Conservation (phyloP, 2,113 vertebrate genomes). For the Suncus etruscus region DNA sequence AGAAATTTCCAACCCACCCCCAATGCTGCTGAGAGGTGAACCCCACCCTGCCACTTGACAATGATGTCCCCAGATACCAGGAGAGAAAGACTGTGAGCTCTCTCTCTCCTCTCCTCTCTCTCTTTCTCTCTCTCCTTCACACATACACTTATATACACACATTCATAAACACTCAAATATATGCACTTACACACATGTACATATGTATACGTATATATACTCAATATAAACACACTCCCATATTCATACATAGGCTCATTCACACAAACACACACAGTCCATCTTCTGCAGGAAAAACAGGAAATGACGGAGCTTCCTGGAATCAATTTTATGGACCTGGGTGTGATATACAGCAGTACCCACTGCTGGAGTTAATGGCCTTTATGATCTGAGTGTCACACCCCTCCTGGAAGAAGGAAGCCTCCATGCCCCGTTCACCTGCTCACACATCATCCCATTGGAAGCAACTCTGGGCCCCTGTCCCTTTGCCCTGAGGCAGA, state of each 20-base stretch:
- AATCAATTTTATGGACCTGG: conserved; percentile 64
- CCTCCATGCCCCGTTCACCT: background rate
- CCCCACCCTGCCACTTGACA: background rate
- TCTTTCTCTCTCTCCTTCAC: too few species aligned
- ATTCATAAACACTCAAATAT: too few species aligned
- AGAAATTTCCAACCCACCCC: background rate
- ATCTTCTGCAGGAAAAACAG: conserved; percentile 9
- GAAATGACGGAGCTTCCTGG: conserved; percentile 57
- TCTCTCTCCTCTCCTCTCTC: too few species aligned
- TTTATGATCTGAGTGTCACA: background rate
- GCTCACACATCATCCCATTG: background rate
- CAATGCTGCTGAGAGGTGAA: background rate
- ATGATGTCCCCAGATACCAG: background rate
- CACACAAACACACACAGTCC: too few species aligned
- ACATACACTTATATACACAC: too few species aligned
- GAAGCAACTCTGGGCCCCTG: background rate
- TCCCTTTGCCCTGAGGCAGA: background rate
- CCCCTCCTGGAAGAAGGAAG: conserved; percentile 12
- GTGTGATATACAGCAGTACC: conserved; percentile 54
- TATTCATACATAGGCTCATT: too few species aligned
- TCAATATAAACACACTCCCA: too few species aligned
- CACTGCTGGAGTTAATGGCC: conserved; percentile 41
- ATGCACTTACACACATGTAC: too few species aligned
- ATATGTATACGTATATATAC: too few species aligned
- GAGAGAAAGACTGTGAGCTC: background rate